Percentiles rank a stretch among this genome's conserved stretches.
Evolutionary conservation across 2,797 vertebrate genomes (phyloP).

Genomic region (Anabacerthia variegaticeps): DNA sequence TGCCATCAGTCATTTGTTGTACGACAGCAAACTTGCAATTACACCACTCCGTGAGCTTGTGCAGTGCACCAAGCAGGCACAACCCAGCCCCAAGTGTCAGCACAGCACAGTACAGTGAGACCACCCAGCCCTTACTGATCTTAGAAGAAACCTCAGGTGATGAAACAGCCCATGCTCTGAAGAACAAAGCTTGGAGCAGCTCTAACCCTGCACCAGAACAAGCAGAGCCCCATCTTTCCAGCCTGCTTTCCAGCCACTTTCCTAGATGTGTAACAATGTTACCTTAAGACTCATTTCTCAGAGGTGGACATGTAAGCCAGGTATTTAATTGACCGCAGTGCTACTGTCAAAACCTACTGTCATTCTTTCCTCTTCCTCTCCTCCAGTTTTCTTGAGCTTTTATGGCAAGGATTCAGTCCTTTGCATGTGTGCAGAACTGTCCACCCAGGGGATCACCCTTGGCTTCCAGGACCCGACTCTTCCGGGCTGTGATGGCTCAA

Average conservation of each 20-base stretch:
- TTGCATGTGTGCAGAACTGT: fast-evolving
- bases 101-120: not conserved
- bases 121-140: not conserved
- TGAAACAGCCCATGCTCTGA: not conserved
- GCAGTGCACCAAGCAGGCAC: constrained; percentile 17
- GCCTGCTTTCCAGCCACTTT: not conserved
- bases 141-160: not conserved
- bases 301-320: not conserved
- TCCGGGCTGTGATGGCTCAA: not conserved
- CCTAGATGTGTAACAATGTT: not conserved
- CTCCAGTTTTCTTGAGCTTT: not conserved
- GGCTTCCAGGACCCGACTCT: not conserved
- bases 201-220: not conserved
- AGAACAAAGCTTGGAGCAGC: not conserved
- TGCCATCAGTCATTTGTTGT: constrained; percentile 66
- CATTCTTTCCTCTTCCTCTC: not conserved
- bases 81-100: not conserved
- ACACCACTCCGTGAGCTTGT: constrained; percentile 43
- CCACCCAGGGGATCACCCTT: not conserved
- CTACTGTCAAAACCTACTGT: not conserved
- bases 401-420: not conserved
- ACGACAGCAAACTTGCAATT: constrained; percentile 63
- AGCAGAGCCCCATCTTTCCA: not conserved
- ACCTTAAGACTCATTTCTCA: not conserved
- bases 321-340: not conserved